Evolutionary conservation across 2,888 invertebrate genomes (phyloP).

Genomic region (Apotomis betuletana): DNA sequence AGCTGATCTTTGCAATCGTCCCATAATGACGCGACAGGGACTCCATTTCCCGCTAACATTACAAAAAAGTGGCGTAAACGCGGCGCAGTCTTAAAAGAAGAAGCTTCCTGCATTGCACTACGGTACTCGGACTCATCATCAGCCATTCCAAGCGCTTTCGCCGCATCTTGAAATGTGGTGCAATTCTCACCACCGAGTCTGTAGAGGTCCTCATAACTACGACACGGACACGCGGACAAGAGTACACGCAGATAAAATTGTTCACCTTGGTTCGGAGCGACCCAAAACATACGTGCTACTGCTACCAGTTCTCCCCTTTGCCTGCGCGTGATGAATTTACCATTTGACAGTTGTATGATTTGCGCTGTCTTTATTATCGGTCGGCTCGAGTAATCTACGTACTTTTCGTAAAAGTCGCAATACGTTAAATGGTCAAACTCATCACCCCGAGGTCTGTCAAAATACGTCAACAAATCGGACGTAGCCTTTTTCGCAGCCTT

Average conservation of each 20-base stretch:
- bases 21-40: not conserved
- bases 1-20: not conserved
- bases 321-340: not conserved
- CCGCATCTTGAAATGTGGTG: constrained; percentile 43
- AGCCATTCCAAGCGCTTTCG: constrained; percentile 38
- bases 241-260: constrained; percentile 38
- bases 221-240: constrained; percentile 23
- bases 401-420: not conserved
- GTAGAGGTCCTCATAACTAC: constrained; percentile 36
- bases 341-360: not conserved
- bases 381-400: not conserved
- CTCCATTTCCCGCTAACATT: not conserved
- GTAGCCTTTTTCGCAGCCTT: too few species aligned
- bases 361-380: not conserved
- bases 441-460: too few species aligned
- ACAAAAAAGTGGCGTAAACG: constrained; percentile 7
- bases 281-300: constrained; percentile 40
- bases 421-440: not conserved
- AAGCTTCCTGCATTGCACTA: constrained; percentile 6
- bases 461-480: too few species aligned
- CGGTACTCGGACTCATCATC: constrained; percentile 39
- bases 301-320: constrained; percentile 18
- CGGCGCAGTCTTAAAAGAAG: constrained; percentile 37
- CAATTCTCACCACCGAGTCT: constrained; percentile 42
- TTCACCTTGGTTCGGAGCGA: constrained; percentile 41